Conservation (phyloP, 2,797 vertebrate genomes). For the Lepilemur septentrionalis region DNA sequence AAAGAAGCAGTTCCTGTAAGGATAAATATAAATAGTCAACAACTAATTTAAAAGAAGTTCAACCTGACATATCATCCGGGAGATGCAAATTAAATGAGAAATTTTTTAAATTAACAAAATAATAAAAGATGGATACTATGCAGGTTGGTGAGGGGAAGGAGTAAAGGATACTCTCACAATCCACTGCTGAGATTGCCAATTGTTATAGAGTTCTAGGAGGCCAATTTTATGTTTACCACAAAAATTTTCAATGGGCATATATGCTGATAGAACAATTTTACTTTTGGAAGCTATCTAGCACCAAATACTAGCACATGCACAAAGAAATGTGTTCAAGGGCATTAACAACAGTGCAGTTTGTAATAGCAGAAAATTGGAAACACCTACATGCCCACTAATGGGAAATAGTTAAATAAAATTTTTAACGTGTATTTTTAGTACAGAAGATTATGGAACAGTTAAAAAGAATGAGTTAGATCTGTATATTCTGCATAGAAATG, state of each 20-base stretch:
- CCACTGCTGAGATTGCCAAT: not conserved
- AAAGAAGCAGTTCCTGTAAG: not conserved
- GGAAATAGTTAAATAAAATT: constrained; percentile 14
- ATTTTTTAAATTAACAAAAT: not conserved
- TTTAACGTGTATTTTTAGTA: constrained; percentile 33
- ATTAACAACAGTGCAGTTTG: not conserved
- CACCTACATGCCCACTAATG: not conserved
- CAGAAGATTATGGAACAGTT: not conserved
- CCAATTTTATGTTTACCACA: not conserved
- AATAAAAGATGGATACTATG: not conserved
- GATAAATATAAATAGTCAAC: not conserved
- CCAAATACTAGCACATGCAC: not conserved
- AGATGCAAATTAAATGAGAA: not conserved
- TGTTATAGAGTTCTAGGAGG: not conserved
- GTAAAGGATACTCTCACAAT: not conserved
- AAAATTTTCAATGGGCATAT: not conserved
- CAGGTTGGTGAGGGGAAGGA: not conserved
- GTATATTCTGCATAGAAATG: not conserved
- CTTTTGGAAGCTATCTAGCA: not conserved
- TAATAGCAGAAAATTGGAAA: not conserved
- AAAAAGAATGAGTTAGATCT: not conserved
- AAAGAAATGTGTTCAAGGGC: not conserved
- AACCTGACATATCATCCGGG: not conserved
- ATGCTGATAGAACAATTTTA: not conserved
- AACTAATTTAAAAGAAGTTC: not conserved